These are phyloP conservation scores for Clarias gariepinus DNA, from an alignment of 2,113 vertebrate species.

Conservation along the genomic window DNA sequence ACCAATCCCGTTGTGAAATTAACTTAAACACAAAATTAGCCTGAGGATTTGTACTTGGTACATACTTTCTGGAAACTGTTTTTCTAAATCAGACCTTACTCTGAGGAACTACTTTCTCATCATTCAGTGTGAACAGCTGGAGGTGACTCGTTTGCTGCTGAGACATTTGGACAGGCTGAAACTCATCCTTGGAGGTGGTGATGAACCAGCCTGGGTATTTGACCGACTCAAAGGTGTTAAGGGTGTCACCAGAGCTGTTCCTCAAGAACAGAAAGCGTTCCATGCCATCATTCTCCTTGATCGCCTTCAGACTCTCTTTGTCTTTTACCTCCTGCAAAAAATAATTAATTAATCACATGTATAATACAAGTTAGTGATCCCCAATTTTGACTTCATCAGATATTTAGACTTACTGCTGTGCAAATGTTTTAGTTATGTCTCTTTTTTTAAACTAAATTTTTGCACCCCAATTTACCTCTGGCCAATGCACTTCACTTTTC, in stretches of 20 bases:
- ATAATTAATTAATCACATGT: not conserved
- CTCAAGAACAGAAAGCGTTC: constrained; percentile 65
- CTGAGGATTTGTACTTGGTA: constrained; percentile 50
- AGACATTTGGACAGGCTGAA: constrained; percentile 57
- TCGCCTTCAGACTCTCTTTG: not conserved
- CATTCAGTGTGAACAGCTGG: constrained; percentile 44
- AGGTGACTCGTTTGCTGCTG: accelerated
- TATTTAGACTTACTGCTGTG: not conserved
- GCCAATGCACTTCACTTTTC: not conserved
- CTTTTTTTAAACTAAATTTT: not conserved
- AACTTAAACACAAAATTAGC: not conserved
- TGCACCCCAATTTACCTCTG: not conserved
- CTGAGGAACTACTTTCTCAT: not conserved
- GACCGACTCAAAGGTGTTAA: constrained; percentile 62
- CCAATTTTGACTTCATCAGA: not conserved
- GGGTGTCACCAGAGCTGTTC: accelerated
- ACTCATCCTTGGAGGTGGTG: constrained; percentile 43
- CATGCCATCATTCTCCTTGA: constrained; percentile 9
- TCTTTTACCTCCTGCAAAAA: constrained; percentile 49
- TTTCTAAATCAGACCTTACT: not conserved
- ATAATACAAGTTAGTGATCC: not conserved
- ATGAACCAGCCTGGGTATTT: constrained; percentile 64
- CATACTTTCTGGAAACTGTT: constrained; percentile 47
- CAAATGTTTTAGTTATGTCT: not conserved
- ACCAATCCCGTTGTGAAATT: not conserved